These are phyloP conservation scores for Onthophagus sagittarius DNA, from an alignment of 2,888 invertebrate genomes.

Conservation along the genomic window DNA sequence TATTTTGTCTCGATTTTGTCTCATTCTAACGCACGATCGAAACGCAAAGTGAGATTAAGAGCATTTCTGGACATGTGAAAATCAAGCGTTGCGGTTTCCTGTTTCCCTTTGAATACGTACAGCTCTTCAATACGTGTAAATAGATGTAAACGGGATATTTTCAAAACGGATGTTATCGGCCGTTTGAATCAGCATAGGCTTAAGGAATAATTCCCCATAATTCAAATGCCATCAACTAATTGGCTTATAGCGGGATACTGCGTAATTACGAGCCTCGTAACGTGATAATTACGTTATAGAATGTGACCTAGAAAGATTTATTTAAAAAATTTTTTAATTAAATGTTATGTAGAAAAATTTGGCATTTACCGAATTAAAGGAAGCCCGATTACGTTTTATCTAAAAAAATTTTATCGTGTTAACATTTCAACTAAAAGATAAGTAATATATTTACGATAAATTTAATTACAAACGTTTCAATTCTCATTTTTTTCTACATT, in stretches of 20 bases:
- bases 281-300: neutral
- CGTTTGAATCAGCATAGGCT: neutral
- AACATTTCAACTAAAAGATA: neutral
- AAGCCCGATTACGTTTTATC: neutral
- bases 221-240: neutral
- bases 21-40: neutral
- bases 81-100: slow-evolving; percentile 6
- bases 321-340: neutral
- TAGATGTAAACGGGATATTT: neutral
- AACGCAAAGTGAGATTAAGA: neutral
- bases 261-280: neutral
- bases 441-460: neutral
- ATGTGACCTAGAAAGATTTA: neutral
- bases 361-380: neutral
- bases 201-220: neutral
- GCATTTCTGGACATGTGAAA: slow-evolving; percentile 2
- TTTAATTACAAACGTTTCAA: neutral
- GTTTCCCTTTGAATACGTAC: neutral
- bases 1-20: neutral
- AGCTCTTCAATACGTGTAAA: neutral
- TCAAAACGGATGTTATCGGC: neutral
- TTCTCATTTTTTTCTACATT: neutral
- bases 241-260: neutral
- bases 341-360: neutral
- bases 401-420: neutral